These are phyloP conservation scores for Brachionus rubens DNA, from an alignment of 1,140 invertebrate species.

Conservation along the genomic window DNA sequence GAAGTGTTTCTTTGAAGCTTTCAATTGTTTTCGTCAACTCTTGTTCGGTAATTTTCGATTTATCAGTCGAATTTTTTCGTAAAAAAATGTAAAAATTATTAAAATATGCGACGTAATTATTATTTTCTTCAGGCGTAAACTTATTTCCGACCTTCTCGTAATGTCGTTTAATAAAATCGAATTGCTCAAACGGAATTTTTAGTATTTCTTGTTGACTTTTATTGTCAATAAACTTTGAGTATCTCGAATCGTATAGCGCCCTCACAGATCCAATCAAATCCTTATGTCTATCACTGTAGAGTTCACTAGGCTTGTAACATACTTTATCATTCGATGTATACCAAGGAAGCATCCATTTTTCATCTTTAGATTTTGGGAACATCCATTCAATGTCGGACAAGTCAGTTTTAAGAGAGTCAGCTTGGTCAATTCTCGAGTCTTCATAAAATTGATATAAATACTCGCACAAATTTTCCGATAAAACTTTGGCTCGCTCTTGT, in stretches of 20 bases:
- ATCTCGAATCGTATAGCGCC: neutral
- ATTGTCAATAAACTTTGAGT: conserved; percentile 4
- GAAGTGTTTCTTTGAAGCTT: neutral
- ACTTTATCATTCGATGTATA: neutral
- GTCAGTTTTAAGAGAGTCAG: neutral
- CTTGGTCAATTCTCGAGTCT: neutral
- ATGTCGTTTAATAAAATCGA: neutral
- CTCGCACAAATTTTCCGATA: neutral
- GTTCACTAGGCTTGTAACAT: neutral
- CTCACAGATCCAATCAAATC: neutral
- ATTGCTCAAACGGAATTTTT: neutral
- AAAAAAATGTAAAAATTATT: conserved; percentile 6
- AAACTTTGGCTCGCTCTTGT: neutral
- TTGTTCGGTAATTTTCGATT: neutral
- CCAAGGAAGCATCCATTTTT: neutral
- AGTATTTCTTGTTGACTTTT: neutral
- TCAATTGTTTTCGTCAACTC: neutral
- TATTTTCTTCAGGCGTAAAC: neutral
- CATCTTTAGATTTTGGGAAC: too few species aligned
- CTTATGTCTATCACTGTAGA: neutral
- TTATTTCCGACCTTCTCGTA: neutral
- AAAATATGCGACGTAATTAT: neutral
- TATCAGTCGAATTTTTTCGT: neutral
- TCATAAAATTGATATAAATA: conserved; percentile 12
- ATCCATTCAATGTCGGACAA: neutral